phyloP scores from a whole-genome alignment of 2,797 vertebrate genomes.

The Selene dorsalis region DNA sequence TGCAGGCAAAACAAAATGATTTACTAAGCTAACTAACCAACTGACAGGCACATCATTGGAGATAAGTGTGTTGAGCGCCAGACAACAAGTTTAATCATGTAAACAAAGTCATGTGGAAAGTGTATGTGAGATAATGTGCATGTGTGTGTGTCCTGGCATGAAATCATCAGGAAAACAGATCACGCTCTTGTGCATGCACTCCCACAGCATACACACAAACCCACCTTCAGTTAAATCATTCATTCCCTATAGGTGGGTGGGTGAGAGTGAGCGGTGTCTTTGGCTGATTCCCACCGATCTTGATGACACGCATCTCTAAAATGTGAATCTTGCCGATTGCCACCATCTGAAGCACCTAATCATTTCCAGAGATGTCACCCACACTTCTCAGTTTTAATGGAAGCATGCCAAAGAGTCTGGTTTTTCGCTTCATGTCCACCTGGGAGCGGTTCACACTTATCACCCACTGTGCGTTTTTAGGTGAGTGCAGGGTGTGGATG shows the following conservation, averaged over 20 bases:
- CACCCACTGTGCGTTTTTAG: slow-evolving; percentile 21
- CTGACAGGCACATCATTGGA: slow-evolving; percentile 12
- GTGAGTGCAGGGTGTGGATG: slow-evolving; percentile 48
- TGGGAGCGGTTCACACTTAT: neutral
- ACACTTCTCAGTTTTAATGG: slow-evolving; percentile 21
- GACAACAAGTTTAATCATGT: slow-evolving; percentile 39
- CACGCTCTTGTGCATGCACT: neutral
- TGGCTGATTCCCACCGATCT: slow-evolving; percentile 13
- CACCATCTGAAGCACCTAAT: slow-evolving; percentile 21
- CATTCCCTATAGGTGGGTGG: neutral
- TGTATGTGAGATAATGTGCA: neutral
- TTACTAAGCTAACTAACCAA: slow-evolving; percentile 7
- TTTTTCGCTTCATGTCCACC: neutral
- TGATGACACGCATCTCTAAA: slow-evolving; percentile 29
- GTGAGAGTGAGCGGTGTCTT: neutral
- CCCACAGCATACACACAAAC: neutral
- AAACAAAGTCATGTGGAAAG: slow-evolving; percentile 41
- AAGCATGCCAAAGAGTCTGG: slow-evolving; percentile 11
- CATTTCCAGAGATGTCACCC: slow-evolving; percentile 7
- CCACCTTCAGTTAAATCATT: neutral
- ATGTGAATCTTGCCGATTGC: slow-evolving; percentile 30
- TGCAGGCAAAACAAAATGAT: neutral
- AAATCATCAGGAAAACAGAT: slow-evolving; percentile 37
- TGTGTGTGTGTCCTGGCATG: slow-evolving; percentile 1
- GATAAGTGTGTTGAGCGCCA: slow-evolving; percentile 20